These are phyloP conservation scores for Phrynosoma blainvillii DNA, from an alignment of 2,113 vertebrate species.

Conservation along the genomic window DNA sequence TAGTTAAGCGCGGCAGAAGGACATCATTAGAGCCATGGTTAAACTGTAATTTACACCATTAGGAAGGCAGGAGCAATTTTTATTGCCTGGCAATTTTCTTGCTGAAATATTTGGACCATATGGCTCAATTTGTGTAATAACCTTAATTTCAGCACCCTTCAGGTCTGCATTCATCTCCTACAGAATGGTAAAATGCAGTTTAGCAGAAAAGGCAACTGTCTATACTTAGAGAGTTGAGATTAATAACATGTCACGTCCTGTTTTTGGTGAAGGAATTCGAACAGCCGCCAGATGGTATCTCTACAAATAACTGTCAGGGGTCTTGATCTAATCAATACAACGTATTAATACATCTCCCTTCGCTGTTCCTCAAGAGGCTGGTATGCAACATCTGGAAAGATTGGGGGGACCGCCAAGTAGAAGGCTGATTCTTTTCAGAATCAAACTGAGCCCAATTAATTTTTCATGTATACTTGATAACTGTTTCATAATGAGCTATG, in stretches of 20 bases:
- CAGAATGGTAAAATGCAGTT: slow-evolving; percentile 86
- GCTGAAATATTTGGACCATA: slow-evolving; percentile 99
- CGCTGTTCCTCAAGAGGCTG: slow-evolving; percentile 89
- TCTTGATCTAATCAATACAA: slow-evolving; percentile 99
- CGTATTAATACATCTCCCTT: slow-evolving; percentile 99
- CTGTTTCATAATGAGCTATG: slow-evolving; percentile 91
- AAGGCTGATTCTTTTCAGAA: slow-evolving; percentile 85
- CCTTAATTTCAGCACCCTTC: slow-evolving; percentile 99
- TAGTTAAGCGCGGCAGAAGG: slow-evolving; percentile 99
- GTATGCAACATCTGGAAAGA: slow-evolving; percentile 96
- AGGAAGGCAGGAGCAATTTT: slow-evolving; percentile 99
- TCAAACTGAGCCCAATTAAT: slow-evolving; percentile 90
- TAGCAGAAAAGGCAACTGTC: slow-evolving; percentile 88
- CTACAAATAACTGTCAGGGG: slow-evolving; percentile 99
- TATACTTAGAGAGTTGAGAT: slow-evolving; percentile 94
- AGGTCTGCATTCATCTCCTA: slow-evolving; percentile 90
- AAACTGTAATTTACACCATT: slow-evolving; percentile 99
- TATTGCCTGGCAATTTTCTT: slow-evolving; percentile 99
- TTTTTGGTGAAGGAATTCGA: slow-evolving; percentile 99
- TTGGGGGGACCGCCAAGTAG: slow-evolving; percentile 80
- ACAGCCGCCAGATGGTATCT: slow-evolving; percentile 99
- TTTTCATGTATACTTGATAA: slow-evolving; percentile 92
- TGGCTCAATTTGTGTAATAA: slow-evolving; percentile 99
- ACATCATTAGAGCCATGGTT: slow-evolving; percentile 99
- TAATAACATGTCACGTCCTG: slow-evolving; percentile 99